These are phyloP conservation scores for Helicorthomorpha holstii DNA, from an alignment of 1,140 invertebrate genomes.

Conservation along the genomic window DNA sequence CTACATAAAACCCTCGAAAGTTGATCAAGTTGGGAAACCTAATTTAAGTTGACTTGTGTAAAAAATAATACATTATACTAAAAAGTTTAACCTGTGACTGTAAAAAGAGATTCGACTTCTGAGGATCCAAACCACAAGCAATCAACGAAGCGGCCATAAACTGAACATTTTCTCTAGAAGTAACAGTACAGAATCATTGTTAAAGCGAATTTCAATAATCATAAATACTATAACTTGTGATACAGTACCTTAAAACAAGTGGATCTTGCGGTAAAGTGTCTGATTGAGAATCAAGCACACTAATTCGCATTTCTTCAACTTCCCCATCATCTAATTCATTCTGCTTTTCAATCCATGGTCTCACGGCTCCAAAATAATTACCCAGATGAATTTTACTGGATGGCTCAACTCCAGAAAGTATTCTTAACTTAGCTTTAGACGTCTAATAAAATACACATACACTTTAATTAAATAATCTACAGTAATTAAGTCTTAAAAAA, in stretches of 20 bases:
- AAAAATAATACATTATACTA: background rate
- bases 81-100: slow-evolving; percentile 48
- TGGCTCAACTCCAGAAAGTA: slow-evolving; percentile 92
- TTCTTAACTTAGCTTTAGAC: too few species aligned
- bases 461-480: too few species aligned
- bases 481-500: too few species aligned
- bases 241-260: slow-evolving; percentile 35
- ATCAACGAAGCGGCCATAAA: slow-evolving; percentile 66
- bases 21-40: slow-evolving; percentile 64
- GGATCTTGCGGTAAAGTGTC: slow-evolving; percentile 73
- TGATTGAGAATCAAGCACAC: slow-evolving; percentile 89
- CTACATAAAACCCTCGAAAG: slow-evolving; percentile 78
- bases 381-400: slow-evolving; percentile 86
- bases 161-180: slow-evolving; percentile 44
- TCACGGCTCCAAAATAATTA: slow-evolving; percentile 89
- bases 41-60: slow-evolving; percentile 7
- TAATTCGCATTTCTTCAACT: slow-evolving; percentile 63
- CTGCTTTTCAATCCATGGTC: slow-evolving; percentile 71
- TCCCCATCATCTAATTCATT: slow-evolving; percentile 29
- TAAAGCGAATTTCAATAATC: background rate
- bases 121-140: slow-evolving; percentile 78
- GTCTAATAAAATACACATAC: too few species aligned
- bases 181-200: background rate
- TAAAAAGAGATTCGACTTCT: slow-evolving; percentile 65
- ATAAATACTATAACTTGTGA: background rate